Percentiles rank a stretch among this genome's conserved stretches.
Evolutionary conservation across 1,140 invertebrate genomes (phyloP).

Genomic region (Neelides sp.): DNA sequence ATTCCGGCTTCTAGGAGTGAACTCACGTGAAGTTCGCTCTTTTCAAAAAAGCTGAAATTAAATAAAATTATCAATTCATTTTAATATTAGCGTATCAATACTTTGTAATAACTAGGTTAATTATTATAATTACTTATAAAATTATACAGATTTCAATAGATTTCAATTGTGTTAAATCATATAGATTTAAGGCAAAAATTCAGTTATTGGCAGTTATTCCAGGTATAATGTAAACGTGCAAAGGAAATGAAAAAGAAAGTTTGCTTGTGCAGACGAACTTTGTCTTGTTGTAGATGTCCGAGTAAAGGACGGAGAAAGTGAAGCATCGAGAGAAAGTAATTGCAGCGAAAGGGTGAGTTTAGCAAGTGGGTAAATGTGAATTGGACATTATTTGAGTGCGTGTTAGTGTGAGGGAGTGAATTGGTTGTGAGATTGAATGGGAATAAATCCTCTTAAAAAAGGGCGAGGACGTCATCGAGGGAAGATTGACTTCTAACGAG

Average conservation of each 20-base stretch:
- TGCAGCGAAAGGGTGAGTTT: neutral
- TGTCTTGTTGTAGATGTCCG: neutral
- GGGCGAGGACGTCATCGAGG: neutral
- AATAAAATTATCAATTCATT: slow-evolving; percentile 8
- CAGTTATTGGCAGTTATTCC: neutral
- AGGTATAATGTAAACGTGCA: neutral
- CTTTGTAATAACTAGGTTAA: neutral
- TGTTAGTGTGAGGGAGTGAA: neutral
- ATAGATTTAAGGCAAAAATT: neutral
- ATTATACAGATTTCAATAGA: neutral
- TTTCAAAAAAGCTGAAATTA: slow-evolving; percentile 24
- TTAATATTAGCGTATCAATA: neutral
- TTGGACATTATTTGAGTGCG: neutral
- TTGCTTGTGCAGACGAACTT: neutral
- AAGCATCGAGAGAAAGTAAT: neutral
- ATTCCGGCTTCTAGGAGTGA: slow-evolving; percentile 17
- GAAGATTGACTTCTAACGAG: neutral
- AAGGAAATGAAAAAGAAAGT: neutral
- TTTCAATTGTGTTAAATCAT: neutral
- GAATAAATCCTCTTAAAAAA: neutral
- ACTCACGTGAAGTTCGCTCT: slow-evolving; percentile 12
- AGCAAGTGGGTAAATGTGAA: neutral
- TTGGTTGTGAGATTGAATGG: neutral
- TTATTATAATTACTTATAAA: neutral
- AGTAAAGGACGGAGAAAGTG: neutral